phyloP scores from a whole-genome alignment of 2,888 invertebrate species.

The Mantis religiosa region DNA sequence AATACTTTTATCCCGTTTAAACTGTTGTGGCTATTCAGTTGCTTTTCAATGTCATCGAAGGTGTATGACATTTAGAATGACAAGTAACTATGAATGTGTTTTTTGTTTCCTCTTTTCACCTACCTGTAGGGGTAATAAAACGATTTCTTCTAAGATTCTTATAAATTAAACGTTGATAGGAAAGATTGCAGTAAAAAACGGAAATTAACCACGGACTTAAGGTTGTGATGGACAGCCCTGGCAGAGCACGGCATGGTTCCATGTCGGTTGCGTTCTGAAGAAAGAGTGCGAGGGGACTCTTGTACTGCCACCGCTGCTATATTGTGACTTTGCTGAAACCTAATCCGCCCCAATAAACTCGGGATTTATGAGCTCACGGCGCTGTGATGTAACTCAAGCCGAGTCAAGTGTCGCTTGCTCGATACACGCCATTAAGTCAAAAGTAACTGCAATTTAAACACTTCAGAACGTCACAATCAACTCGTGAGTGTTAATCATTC shows the following conservation, averaged over 20 bases:
- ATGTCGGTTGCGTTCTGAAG: not conserved
- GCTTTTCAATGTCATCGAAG: too few species aligned
- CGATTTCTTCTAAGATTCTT: too few species aligned
- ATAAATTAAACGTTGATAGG: too few species aligned
- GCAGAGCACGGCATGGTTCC: not conserved
- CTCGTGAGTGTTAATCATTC: too few species aligned
- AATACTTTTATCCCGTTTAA: too few species aligned
- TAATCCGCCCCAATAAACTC: not conserved
- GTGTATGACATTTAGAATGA: too few species aligned
- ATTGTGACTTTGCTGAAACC: slow-evolving; percentile 8
- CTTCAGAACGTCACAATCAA: not conserved
- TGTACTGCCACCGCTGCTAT: not conserved
- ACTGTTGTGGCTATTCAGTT: too few species aligned
- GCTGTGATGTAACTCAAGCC: not conserved
- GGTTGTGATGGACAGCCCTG: slow-evolving; percentile 4
- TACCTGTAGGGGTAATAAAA: too few species aligned
- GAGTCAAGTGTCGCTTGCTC: not conserved
- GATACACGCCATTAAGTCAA: not conserved
- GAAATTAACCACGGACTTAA: too few species aligned
- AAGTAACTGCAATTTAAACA: not conserved
- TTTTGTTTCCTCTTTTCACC: too few species aligned
- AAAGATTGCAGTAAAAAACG: too few species aligned
- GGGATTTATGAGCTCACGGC: not conserved
- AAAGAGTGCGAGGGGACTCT: not conserved
- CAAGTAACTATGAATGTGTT: too few species aligned